Percentiles rank a stretch among this genome's conserved stretches.
These are phyloP conservation scores for Nannoperca australis DNA, from an alignment of 2,797 vertebrate species.

Conservation along the genomic window DNA sequence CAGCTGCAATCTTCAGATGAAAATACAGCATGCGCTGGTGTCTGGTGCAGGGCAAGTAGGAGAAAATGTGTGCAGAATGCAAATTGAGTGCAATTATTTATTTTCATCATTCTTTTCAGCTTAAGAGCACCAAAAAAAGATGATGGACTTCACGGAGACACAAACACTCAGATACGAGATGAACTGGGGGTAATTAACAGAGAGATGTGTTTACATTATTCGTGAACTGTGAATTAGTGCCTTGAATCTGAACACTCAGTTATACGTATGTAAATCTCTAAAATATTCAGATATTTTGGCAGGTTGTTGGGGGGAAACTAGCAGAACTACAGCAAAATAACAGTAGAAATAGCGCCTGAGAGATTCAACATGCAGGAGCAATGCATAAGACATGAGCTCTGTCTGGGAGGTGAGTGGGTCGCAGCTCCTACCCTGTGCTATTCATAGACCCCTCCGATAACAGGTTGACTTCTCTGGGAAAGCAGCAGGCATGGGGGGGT, in stretches of 20 bases:
- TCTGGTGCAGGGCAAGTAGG: conserved; percentile 15
- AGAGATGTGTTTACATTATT: conserved; percentile 1
- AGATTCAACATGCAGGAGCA: conserved; percentile 56
- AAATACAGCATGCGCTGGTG: not conserved
- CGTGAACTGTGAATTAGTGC: not conserved
- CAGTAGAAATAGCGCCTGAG: conserved; percentile 31
- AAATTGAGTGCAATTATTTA: conserved; percentile 46
- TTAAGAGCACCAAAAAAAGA: conserved; percentile 1
- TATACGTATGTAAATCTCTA: not conserved
- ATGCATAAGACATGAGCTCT: conserved; percentile 74
- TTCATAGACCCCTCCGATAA: conserved; percentile 79
- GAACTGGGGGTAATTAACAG: conserved; percentile 42
- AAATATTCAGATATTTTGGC: not conserved
- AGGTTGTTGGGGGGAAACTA: conserved; percentile 12
- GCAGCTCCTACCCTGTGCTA: conserved; percentile 70
- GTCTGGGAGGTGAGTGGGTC: conserved; percentile 74
- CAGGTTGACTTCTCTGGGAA: conserved; percentile 80
- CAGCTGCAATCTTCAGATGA: conserved; percentile 36
- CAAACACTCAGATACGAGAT: not conserved
- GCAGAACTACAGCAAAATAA: conserved; percentile 3
- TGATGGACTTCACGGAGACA: conserved; percentile 2
- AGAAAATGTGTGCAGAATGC: conserved; percentile 37
- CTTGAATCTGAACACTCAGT: conserved; percentile 15
- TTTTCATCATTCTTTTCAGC: conserved; percentile 28
- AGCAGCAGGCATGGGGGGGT: conserved; percentile 51